phyloP scores from a whole-genome alignment of 2,113 vertebrate species.

The Columba janthina region DNA sequence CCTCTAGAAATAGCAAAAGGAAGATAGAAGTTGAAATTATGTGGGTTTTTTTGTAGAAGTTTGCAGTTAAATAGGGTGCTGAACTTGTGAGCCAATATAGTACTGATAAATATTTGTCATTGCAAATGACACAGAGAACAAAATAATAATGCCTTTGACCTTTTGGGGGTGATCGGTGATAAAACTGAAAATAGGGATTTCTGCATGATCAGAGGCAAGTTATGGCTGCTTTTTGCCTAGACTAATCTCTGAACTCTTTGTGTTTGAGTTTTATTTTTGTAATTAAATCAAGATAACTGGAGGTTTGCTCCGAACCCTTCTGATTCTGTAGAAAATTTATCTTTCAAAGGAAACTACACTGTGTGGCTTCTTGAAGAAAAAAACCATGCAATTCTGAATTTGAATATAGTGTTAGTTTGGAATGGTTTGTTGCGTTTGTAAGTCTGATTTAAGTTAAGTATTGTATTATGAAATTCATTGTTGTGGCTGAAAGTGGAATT shows the following conservation, averaged over 20 bases:
- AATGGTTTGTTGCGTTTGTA: neutral
- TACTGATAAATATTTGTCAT: neutral
- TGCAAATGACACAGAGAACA: neutral
- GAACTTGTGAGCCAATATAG: neutral
- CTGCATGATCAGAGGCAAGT: neutral
- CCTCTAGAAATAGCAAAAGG: neutral
- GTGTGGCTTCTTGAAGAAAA: neutral
- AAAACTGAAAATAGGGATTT: neutral
- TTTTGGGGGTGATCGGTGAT: neutral
- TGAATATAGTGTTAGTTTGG: neutral
- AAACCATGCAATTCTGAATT: neutral
- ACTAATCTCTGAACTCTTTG: neutral
- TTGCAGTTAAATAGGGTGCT: neutral
- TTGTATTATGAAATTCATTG: neutral
- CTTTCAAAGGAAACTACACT: neutral
- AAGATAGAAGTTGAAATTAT: neutral
- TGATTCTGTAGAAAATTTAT: neutral
- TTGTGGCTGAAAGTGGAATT: neutral
- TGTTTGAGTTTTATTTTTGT: neutral
- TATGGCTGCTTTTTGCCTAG: neutral
- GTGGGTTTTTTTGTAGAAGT: neutral
- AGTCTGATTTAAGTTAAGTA: neutral
- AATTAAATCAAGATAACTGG: neutral
- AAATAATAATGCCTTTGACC: neutral
- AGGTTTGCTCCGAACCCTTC: neutral